phyloP scores from a whole-genome alignment of 2,113 vertebrate genomes.

The Melospiza melodia region DNA sequence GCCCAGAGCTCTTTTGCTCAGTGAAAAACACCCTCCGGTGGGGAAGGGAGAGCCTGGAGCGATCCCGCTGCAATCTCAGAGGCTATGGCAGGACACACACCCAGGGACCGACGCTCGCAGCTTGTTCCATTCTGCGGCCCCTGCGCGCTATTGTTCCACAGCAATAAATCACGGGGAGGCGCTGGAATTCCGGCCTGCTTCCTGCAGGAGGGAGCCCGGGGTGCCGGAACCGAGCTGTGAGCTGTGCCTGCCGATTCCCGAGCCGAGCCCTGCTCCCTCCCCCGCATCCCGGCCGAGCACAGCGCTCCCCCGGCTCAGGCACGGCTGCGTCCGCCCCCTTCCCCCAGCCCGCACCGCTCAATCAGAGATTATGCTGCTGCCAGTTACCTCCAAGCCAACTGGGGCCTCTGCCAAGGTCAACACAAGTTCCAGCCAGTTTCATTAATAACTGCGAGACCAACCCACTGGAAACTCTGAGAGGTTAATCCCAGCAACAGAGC shows the following conservation, averaged over 20 bases:
- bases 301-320: background rate
- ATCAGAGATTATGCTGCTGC: slow-evolving; percentile 57
- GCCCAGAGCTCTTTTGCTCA: background rate
- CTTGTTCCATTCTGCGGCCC: background rate
- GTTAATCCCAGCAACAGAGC: slow-evolving; percentile 74
- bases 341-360: slow-evolving; percentile 53
- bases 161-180: background rate
- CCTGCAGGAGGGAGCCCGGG: background rate
- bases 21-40: background rate
- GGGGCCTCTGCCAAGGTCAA: slow-evolving; percentile 71
- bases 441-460: slow-evolving; percentile 66
- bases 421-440: slow-evolving; percentile 66
- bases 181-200: background rate
- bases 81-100: background rate
- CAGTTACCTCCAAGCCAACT: slow-evolving; percentile 70
- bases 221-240: background rate
- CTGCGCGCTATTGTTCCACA: background rate
- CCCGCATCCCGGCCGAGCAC: background rate
- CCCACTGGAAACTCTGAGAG: slow-evolving; percentile 71
- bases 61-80: fast-evolving
- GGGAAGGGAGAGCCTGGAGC: background rate
- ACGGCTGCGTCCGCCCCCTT: background rate
- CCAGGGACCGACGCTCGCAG: background rate
- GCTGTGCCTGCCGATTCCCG: background rate
- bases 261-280: background rate